Evolutionary conservation across 2,888 invertebrate species (phyloP).

Genomic region (Punctoribates punctum): DNA sequence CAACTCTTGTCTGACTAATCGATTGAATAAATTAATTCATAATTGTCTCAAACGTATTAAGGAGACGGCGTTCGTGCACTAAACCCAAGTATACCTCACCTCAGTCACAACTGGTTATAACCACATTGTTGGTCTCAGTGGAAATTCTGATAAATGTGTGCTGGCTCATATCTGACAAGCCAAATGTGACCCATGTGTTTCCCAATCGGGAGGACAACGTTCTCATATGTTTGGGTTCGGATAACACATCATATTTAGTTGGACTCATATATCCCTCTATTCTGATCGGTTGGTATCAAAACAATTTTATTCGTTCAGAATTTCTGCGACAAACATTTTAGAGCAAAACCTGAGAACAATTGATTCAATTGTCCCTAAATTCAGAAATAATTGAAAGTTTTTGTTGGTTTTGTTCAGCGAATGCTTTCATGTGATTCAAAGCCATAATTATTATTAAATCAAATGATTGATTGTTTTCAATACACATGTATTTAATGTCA

Average conservation of each 20-base stretch:
- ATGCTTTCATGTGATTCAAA: neutral
- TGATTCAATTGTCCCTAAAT: too few relatives aligned
- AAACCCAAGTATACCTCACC: slow-evolving; percentile 53
- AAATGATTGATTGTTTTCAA: neutral
- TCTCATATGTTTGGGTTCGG: slow-evolving; percentile 55
- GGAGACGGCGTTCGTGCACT: slow-evolving; percentile 46
- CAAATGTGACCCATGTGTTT: slow-evolving; percentile 54
- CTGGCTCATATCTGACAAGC: slow-evolving; percentile 58
- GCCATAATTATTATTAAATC: neutral
- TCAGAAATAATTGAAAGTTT: neutral
- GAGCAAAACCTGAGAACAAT: too few relatives aligned
- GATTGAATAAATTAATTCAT: too few relatives aligned
- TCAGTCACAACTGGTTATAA: slow-evolving; percentile 58
- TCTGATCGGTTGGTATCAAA: slow-evolving; percentile 52
- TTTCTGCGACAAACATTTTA: too few relatives aligned
- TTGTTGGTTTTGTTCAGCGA: neutral
- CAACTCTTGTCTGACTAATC: too few relatives aligned
- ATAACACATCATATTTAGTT: slow-evolving; percentile 57
- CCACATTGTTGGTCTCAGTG: slow-evolving; percentile 56
- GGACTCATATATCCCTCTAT: slow-evolving; percentile 59
- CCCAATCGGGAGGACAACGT: slow-evolving; percentile 52
- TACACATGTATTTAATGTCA: neutral
- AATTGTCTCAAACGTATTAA: slow-evolving; percentile 3
- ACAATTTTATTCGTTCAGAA: neutral
- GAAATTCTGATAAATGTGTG: slow-evolving; percentile 57